Base-by-base conservation (phyloP, 2,113 vertebrate species). In the Alosa alosa region DNA sequence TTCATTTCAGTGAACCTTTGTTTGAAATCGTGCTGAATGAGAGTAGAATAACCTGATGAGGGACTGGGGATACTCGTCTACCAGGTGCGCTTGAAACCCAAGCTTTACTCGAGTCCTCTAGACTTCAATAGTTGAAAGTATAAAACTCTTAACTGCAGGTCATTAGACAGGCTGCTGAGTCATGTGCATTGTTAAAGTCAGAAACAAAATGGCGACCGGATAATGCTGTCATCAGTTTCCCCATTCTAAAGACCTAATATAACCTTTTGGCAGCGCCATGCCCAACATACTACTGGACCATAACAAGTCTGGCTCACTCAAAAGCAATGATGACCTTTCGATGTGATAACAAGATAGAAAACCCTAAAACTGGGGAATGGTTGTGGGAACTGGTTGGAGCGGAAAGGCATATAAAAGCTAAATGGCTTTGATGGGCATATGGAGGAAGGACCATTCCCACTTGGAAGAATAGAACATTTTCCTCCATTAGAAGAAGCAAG, bases 401-500 rank as follows among this genome's bases (percentile, higher is more conserved):
- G 47, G 83, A 72, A 52, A 87, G 82, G 49, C 81, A 25, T 72
- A 72, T 86, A 84, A 89, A 87, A 84, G 52, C 57, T 83, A 86
- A 88, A 84, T 84, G 52, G 68, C 86, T 87, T 75, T 49, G 87
- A 86, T 85, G 81, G 83, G 81, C 81, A 52, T 84, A 83, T 45
- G 46, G 75, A 89, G 78, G 87, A 91, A 45, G 86, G 78, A 84
- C 87, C 31, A 18, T 49, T 88, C 86, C 89, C 85, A 89, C 60
- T 90, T 88, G 88, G 87, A 89, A 36, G 44, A 87, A 68, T 81
- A 46, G n/a, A 39, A 57, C 85, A 87, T 89, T 89, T 90, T 90
- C 86, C 88, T 78, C 9, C 84, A 75, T 83, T 88, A 85, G 81
- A 87, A 88, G 87, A 89, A 81, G 44, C 10, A 78, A 39, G 72